phyloP scores from a whole-genome alignment of 2,113 vertebrate genomes.

The Brachyhypopomus occidentalis region DNA sequence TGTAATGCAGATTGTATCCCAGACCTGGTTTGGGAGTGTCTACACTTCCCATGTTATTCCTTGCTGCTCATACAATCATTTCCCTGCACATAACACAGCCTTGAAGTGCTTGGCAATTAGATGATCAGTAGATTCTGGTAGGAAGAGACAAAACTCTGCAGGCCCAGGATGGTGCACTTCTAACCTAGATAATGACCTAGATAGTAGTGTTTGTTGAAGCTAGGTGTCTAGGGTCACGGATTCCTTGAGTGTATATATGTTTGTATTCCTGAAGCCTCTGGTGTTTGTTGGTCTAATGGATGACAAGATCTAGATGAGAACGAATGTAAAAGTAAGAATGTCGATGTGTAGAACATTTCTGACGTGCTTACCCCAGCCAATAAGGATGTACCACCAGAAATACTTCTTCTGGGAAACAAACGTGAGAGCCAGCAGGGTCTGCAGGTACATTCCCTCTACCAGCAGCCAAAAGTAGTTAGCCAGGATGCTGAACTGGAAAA shows the following conservation, averaged over 20 bases:
- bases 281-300: not conserved
- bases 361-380: slow-evolving; percentile 83
- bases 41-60: too few species aligned
- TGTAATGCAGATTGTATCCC: too few species aligned
- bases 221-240: not conserved
- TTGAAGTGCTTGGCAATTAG: too few species aligned
- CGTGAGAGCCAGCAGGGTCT: slow-evolving; percentile 84
- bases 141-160: too few species aligned
- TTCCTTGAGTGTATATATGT: not conserved
- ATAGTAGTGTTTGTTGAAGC: not conserved
- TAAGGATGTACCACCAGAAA: slow-evolving; percentile 86
- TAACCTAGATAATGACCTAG: too few species aligned
- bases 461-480: slow-evolving; percentile 89
- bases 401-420: slow-evolving; percentile 86
- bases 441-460: slow-evolving; percentile 88
- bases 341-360: not conserved
- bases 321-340: not conserved
- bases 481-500: slow-evolving; percentile 87
- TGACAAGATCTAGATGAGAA: not conserved
- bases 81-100: too few species aligned
- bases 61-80: too few species aligned
- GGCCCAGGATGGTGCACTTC: too few species aligned
- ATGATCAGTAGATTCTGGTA: too few species aligned
- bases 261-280: not conserved
- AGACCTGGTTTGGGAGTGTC: too few species aligned